A percentile compares a stretch with the other conserved stretches of the same genome.
phyloP scores from a whole-genome alignment of 2,888 invertebrate species.

The Acronicta alni region DNA sequence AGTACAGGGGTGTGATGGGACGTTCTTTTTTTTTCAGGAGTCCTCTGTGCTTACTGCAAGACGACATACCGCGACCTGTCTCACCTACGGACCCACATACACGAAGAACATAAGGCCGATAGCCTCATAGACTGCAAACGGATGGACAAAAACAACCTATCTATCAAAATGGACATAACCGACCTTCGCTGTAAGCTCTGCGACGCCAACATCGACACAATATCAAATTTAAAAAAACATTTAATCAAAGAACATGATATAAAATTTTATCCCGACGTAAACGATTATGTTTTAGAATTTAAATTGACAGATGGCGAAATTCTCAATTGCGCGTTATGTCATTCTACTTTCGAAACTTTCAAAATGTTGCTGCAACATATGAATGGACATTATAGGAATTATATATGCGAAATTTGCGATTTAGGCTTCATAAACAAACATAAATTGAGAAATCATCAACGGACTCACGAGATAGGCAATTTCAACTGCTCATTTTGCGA shows the following conservation, averaged over 20 bases:
- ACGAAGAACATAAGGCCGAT: slow-evolving; percentile 62
- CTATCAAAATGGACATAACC: slow-evolving; percentile 81
- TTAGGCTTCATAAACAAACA: slow-evolving; percentile 80
- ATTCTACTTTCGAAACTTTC: slow-evolving; percentile 79
- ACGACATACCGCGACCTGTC: slow-evolving; percentile 63
- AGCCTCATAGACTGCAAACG: slow-evolving; percentile 68
- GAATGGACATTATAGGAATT: slow-evolving; percentile 83
- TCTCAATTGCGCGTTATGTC: slow-evolving; percentile 76
- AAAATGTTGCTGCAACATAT: slow-evolving; percentile 83
- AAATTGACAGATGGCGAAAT: slow-evolving; percentile 71
- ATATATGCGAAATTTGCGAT: slow-evolving; percentile 80
- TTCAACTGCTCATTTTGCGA: slow-evolving; percentile 80
- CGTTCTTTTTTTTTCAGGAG: slow-evolving; percentile 67
- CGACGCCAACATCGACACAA: slow-evolving; percentile 57
- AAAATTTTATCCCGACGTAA: slow-evolving; percentile 74
- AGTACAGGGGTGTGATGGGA: too few species aligned
- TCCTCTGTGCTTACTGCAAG: slow-evolving; percentile 79
- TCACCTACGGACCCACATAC: slow-evolving; percentile 67
- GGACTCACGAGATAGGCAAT: slow-evolving; percentile 75
- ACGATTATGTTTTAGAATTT: slow-evolving; percentile 80
- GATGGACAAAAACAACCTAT: slow-evolving; percentile 76
- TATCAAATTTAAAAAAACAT: slow-evolving; percentile 72
- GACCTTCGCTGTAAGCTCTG: slow-evolving; percentile 76
- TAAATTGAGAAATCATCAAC: slow-evolving; percentile 75
- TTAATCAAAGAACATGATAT: slow-evolving; percentile 71